Base-by-base conservation (phyloP, 2,888 invertebrate genomes). In the Caenorhabditis sp. region DNA sequence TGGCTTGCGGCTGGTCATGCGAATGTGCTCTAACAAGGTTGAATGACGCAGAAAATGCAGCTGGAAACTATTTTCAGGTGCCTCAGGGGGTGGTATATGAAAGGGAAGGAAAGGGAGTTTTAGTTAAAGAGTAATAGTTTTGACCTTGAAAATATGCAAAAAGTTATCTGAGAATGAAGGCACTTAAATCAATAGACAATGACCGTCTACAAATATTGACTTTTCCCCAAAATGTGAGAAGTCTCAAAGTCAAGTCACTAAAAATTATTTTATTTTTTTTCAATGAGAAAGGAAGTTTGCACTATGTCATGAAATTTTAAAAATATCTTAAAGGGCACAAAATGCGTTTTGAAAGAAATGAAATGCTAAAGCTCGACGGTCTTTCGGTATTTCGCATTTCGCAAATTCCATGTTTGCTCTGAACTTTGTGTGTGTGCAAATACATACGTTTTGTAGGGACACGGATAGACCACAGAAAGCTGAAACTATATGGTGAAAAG, bases 371-470 rank as follows among this genome's bases (percentile, higher is more conserved):
- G 24, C 35, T 65, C 37, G 51, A 47, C 28, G 32, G 47, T 53
- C 40, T 56, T 26, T 58, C 18, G 51, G 61, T 24, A 71, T 71
- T 72, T 72, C 40, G 40, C 40, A 40, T 32, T 32, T 32, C 64
- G 26, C 64, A 58, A 65, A 65, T 60, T 74, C 24, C 64, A 50
- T 74, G 51, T 74, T 74, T 74, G 65, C 58, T 65, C 74, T 74
- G 65, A 74, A 74, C 74, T 74, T 74, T n/a, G n/a, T 67, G 65
- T 72, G 60, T 60, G 60, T n/a, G 60, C 58, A 74, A 65, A 74
- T 40, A 74, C 22, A 22, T 24, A 26, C 32, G n/a, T 35, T 72
- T 74, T 60, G 65, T 74, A 60, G 65, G 40, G 72, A 13, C 3
- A 15, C 44, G 51, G 40, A 24, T 58, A 47, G 55, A 51, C 50